These are phyloP conservation scores for Huso huso DNA, from an alignment of 2,797 vertebrate genomes.

Conservation along the genomic window DNA sequence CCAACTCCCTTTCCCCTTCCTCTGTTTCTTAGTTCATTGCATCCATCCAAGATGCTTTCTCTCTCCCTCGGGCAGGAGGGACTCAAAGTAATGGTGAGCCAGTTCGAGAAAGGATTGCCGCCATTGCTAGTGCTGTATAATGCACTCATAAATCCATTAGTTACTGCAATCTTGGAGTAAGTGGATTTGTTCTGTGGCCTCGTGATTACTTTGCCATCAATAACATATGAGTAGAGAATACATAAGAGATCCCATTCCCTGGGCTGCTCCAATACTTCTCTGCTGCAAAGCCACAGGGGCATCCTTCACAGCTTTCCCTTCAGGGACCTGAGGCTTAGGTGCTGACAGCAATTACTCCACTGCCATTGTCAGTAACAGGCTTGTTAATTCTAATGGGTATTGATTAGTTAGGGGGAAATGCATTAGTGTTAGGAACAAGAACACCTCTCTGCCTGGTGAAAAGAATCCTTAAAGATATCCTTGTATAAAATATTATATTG, in stretches of 20 bases:
- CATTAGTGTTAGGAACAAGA: slow-evolving; percentile 37
- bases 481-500: no score
- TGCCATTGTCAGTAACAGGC: slow-evolving; percentile 50
- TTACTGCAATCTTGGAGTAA: slow-evolving; percentile 63
- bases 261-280: slow-evolving; percentile 32
- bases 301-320: slow-evolving; percentile 20
- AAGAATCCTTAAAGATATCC: no score
- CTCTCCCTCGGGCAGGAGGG: no score
- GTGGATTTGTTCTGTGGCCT: slow-evolving; percentile 65
- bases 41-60: not conserved
- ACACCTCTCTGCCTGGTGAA: not conserved
- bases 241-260: slow-evolving; percentile 44
- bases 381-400: slow-evolving; percentile 62
- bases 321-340: slow-evolving; percentile 36
- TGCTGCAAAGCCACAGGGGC: slow-evolving; percentile 27
- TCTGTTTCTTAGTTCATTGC: not conserved
- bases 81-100: slow-evolving; percentile 2
- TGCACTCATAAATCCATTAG: slow-evolving; percentile 73
- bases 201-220: slow-evolving; percentile 68
- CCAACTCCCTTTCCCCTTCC: not conserved
- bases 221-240: slow-evolving; percentile 62
- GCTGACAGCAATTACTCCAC: slow-evolving; percentile 55
- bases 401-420: slow-evolving; percentile 49
- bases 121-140: slow-evolving; percentile 56
- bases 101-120: slow-evolving; percentile 54